These are phyloP conservation scores for Drosophila falleni DNA, from an alignment of 2,888 invertebrate species.

Conservation along the genomic window DNA sequence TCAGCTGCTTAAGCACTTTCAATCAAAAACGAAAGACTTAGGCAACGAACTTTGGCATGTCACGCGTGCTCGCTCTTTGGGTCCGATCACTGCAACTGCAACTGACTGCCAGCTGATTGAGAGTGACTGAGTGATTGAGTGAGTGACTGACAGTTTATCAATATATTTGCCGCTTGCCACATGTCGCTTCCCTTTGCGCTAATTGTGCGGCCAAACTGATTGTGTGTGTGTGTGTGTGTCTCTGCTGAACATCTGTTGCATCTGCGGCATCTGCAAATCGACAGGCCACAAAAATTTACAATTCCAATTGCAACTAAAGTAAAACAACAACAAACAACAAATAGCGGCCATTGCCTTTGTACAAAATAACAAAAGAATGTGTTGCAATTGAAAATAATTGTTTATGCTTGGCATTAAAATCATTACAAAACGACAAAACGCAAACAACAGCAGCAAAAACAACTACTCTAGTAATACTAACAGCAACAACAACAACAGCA, in stretches of 20 bases:
- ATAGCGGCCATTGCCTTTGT: conserved; percentile 67
- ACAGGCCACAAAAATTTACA: conserved; percentile 49
- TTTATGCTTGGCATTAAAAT: conserved; percentile 79
- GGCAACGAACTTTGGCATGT: conserved; percentile 53
- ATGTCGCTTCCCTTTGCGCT: conserved; percentile 38
- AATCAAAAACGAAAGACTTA: conserved; percentile 49
- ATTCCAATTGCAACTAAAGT: conserved; percentile 62
- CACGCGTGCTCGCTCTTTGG: conserved; percentile 32
- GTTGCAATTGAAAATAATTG: conserved; percentile 78
- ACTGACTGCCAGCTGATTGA: conserved; percentile 3
- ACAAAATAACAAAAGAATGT: conserved; percentile 76
- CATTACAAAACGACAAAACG: conserved; percentile 73
- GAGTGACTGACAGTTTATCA: conserved; percentile 53
- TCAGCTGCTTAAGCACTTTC: conserved; percentile 34
- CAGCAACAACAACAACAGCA: conserved; percentile 3
- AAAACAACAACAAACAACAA: conserved; percentile 38
- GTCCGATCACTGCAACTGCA: conserved; percentile 1
- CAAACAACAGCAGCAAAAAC: conserved; percentile 44
- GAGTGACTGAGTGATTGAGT: conserved; percentile 10
- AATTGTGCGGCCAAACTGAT: conserved; percentile 36
- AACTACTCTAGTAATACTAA: conserved; percentile 15
- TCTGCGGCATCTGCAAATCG: conserved; percentile 63
- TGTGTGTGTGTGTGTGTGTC: conserved; percentile 4
- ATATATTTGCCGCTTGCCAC: conserved; percentile 21
- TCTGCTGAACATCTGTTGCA: conserved; percentile 61